These are phyloP conservation scores for Stomatorhinus ivindoensis DNA, from an alignment of 2,113 vertebrate species.

Conservation along the genomic window DNA sequence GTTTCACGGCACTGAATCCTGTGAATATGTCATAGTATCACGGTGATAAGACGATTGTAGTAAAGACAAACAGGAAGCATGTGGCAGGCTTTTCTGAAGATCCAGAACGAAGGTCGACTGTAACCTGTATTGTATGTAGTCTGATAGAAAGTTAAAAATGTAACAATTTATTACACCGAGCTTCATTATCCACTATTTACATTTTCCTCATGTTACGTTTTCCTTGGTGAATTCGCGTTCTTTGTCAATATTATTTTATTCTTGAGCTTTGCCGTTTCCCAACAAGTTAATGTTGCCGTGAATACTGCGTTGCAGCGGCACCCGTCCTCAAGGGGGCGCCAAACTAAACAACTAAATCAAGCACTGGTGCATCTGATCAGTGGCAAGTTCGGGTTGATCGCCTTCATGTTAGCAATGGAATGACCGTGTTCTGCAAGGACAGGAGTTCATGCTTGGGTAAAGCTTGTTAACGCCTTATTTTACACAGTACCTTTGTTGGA, in stretches of 20 bases:
- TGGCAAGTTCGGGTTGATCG: neutral
- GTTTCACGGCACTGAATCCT: neutral
- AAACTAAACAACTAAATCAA: neutral
- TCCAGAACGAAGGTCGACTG: neutral
- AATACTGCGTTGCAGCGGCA: neutral
- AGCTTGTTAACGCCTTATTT: neutral
- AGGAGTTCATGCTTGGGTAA: neutral
- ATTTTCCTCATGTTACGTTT: neutral
- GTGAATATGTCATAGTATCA: neutral
- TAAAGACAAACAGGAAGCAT: neutral
- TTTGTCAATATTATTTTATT: too few relatives aligned
- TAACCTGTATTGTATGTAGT: neutral
- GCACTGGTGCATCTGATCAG: neutral
- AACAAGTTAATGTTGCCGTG: neutral
- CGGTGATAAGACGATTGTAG: neutral
- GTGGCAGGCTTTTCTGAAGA: neutral
- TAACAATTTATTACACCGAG: neutral
- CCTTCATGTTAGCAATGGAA: neutral
- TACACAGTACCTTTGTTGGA: neutral
- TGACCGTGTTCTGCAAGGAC: neutral
- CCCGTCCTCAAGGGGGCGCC: neutral
- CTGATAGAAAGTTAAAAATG: neutral
- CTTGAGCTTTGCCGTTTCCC: neutral
- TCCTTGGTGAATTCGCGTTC: neutral
- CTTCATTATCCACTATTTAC: neutral